phyloP scores from a whole-genome alignment of 2,888 invertebrate genomes.

The Drosophila planitibia region DNA sequence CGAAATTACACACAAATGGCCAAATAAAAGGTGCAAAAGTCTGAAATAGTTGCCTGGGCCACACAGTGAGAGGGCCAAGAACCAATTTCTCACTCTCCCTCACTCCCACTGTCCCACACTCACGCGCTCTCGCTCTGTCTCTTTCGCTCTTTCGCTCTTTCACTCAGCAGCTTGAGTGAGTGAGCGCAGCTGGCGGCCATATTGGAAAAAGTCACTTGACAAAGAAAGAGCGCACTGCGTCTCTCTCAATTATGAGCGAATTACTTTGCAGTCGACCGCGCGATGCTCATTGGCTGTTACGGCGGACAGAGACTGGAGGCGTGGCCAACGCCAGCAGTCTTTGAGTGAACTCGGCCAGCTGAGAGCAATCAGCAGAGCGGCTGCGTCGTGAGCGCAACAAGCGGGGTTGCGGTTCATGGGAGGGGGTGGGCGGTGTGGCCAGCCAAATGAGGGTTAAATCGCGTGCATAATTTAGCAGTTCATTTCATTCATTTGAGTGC shows the following conservation, averaged over 20 bases:
- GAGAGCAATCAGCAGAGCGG: constrained; percentile 37
- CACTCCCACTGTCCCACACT: constrained; percentile 15
- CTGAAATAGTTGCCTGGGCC: constrained; percentile 61
- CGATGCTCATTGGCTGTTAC: constrained; percentile 38
- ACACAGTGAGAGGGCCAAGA: constrained; percentile 21
- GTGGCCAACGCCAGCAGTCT: constrained; percentile 35
- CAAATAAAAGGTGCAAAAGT: constrained; percentile 78
- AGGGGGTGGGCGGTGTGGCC: constrained; percentile 52
- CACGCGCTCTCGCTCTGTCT: background rate
- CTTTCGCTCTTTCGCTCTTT: constrained; percentile 10
- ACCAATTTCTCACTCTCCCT: constrained; percentile 8
- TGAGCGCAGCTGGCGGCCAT: constrained; percentile 52
- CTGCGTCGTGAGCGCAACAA: constrained; percentile 12
- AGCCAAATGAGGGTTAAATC: constrained; percentile 80
- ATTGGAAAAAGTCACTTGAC: constrained; percentile 38
- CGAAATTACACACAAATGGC: constrained; percentile 82
- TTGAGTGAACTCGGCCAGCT: constrained; percentile 51
- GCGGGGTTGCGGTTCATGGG: constrained; percentile 1
- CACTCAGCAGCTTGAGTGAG: constrained; percentile 32
- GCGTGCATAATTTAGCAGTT: constrained; percentile 83
- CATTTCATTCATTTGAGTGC: constrained; percentile 82
- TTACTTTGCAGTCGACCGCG: constrained; percentile 15
- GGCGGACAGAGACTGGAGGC: constrained; percentile 51
- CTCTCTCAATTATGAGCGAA: constrained; percentile 43
- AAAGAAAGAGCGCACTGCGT: constrained; percentile 16